Evolutionary conservation across 2,888 invertebrate species (phyloP).

Genomic region (Limnephilus lunatus): DNA sequence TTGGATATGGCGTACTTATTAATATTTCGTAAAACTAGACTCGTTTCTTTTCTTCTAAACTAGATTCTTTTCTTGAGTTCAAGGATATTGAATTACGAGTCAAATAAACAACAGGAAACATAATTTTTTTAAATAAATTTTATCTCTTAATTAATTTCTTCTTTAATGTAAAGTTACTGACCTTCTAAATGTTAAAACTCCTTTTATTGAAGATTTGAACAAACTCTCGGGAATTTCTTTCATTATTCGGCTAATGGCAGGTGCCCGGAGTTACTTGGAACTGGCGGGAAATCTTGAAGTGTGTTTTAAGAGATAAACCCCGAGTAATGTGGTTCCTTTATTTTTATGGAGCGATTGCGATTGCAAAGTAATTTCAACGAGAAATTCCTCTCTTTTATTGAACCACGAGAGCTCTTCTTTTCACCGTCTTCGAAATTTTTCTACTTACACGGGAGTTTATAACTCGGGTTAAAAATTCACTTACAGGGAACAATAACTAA

Average conservation of each 20-base stretch:
- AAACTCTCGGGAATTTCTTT: not conserved
- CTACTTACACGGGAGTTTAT: not conserved
- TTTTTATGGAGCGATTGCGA: constrained; percentile 31
- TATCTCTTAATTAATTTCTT: no score
- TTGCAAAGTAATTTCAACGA: constrained; percentile 22
- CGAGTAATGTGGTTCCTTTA: constrained; percentile 30
- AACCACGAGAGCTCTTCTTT: not conserved
- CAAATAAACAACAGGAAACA: no score
- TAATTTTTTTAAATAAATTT: not conserved
- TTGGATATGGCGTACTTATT: no score
- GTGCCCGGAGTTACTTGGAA: not conserved
- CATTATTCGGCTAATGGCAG: constrained; percentile 23
- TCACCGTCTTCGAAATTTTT: not conserved
- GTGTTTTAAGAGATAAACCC: constrained; percentile 14
- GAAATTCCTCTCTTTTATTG: not conserved
- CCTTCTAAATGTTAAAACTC: not conserved
- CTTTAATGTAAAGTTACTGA: not conserved
- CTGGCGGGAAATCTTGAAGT: constrained; percentile 15
- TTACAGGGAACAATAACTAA: not conserved
- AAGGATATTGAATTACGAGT: no score
- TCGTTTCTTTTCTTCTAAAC: no score
- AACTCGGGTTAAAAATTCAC: not conserved
- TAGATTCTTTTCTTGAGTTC: no score
- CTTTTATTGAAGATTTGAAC: not conserved
- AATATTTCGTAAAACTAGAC: no score